A percentile compares a stretch with the other conserved stretches of the same genome.
Conservation (phyloP, 2,113 vertebrate genomes). For the Cyrtonyx montezumae region DNA sequence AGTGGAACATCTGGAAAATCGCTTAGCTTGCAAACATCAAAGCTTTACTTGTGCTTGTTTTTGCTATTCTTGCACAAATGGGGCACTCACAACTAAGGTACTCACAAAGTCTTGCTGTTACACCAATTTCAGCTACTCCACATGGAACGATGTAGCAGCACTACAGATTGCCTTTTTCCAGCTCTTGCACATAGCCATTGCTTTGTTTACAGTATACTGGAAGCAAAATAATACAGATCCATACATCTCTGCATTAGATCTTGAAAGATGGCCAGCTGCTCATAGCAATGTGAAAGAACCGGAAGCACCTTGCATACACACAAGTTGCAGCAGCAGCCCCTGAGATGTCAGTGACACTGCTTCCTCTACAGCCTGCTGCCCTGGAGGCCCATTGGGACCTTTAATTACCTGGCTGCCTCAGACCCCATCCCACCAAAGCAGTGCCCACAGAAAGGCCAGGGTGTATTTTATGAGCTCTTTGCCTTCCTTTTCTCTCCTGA, state of each 20-base stretch:
- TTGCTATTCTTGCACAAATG: background rate
- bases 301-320: background rate
- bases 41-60: background rate
- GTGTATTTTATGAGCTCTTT: background rate
- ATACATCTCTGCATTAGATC: background rate
- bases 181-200: background rate
- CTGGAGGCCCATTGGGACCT: background rate
- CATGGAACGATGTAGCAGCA: fast-evolving
- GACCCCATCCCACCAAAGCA: background rate
- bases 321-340: background rate
- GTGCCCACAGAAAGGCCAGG: background rate
- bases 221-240: background rate
- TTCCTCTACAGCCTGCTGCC: background rate
- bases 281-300: background rate
- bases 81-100: background rate
- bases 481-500: background rate
- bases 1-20: background rate
- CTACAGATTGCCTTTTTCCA: background rate
- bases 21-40: background rate
- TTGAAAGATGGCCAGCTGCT: fast-evolving
- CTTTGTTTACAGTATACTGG: too few species aligned
- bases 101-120: background rate
- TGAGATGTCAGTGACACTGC: background rate
- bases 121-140: background rate
- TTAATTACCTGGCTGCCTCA: background rate